phyloP scores from a whole-genome alignment of 2,797 vertebrate genomes.

The Chloroceryle inda region DNA sequence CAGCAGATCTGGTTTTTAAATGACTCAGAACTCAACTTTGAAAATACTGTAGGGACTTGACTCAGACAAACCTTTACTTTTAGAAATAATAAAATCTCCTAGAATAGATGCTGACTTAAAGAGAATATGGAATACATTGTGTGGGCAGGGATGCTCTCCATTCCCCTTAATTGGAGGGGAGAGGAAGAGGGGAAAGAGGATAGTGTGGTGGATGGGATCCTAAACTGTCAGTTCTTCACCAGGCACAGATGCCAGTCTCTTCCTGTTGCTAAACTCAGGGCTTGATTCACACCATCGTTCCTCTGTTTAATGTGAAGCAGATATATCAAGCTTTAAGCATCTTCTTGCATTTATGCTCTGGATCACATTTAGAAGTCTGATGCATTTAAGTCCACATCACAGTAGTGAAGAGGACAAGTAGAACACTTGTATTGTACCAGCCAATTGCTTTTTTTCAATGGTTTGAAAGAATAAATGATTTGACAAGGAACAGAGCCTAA shows the following conservation, averaged over 20 bases:
- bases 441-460: background rate
- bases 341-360: background rate
- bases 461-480: background rate
- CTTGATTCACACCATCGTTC: background rate
- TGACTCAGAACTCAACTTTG: background rate
- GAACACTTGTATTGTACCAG: background rate
- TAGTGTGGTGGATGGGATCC: background rate
- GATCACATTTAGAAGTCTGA: background rate
- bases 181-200: background rate
- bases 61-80: conserved; percentile 13
- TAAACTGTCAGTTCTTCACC: background rate
- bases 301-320: background rate
- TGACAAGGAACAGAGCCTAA: background rate
- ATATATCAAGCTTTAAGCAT: background rate
- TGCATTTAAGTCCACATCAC: background rate
- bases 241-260: background rate
- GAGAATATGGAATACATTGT: background rate
- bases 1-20: background rate
- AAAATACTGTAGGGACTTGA: background rate
- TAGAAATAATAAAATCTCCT: background rate
- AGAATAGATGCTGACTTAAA: background rate
- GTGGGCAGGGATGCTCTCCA: background rate
- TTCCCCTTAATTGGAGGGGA: background rate
- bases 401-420: background rate
- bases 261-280: background rate